These are phyloP conservation scores for Atta texana DNA, from an alignment of 1,140 invertebrate species.

Conservation along the genomic window DNA sequence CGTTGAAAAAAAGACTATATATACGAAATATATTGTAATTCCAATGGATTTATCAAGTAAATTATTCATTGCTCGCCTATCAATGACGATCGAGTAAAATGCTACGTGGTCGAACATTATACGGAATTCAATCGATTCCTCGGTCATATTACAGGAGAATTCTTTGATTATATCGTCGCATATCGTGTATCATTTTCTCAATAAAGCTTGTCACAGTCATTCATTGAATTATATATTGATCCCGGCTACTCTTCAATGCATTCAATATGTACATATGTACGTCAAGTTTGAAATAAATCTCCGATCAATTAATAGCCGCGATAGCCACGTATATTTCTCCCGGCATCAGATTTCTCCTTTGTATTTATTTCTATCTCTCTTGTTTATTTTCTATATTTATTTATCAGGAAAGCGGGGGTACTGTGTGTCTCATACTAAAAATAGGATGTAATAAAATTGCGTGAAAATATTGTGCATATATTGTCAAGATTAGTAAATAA, in stretches of 20 bases:
- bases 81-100: conserved; percentile 20
- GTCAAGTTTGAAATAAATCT: conserved; percentile 36
- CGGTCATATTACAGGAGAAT: conserved; percentile 45
- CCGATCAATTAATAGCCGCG: conserved; percentile 27
- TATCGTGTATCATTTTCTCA: conserved; percentile 58
- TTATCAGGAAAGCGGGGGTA: neutral
- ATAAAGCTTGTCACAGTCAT: conserved; percentile 39
- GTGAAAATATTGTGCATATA: neutral
- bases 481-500: neutral
- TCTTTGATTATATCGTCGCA: conserved; percentile 35
- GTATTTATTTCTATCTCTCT: neutral
- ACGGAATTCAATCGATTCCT: conserved; percentile 59
- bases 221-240: conserved; percentile 44
- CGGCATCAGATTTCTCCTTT: neutral
- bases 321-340: conserved; percentile 13
- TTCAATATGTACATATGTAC: conserved; percentile 5
- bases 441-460: neutral
- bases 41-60: neutral
- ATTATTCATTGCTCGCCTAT: neutral
- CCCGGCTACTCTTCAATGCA: conserved; percentile 26
- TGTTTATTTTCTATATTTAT: conserved; percentile 7
- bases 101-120: conserved; percentile 11
- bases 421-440: neutral
- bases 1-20: neutral
- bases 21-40: neutral